Evolutionary conservation across 2,797 vertebrate species (phyloP).

Genomic region (Poecilia gillii): DNA sequence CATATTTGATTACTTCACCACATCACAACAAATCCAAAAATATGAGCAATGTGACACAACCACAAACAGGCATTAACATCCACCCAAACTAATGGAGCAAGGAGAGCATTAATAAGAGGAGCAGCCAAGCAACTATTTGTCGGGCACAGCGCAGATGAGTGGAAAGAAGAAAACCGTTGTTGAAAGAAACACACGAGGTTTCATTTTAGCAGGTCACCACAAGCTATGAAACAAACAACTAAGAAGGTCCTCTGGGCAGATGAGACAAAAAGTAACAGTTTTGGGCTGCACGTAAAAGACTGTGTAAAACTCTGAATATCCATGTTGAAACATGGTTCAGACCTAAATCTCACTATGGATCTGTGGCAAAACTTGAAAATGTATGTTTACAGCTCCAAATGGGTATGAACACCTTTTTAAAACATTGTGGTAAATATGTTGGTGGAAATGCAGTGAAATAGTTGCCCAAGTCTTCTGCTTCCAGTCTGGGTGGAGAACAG

Average conservation of each 20-base stretch:
- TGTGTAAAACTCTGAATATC: not conserved
- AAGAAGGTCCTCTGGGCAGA: not conserved
- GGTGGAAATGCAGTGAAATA: not conserved
- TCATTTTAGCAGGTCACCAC: not conserved
- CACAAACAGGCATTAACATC: not conserved
- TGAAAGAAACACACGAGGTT: not conserved
- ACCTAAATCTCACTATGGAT: not conserved
- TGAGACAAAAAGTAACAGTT: not conserved
- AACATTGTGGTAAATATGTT: not conserved
- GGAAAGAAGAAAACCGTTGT: not conserved
- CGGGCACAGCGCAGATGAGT: not conserved
- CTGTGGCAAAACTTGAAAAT: not conserved
- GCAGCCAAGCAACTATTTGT: not conserved
- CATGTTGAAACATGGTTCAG: not conserved
- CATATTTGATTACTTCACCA: not conserved
- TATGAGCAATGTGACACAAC: not conserved
- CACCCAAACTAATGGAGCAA: not conserved
- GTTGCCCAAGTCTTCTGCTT: slow-evolving; percentile 19
- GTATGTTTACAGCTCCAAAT: not conserved
- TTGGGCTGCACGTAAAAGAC: not conserved
- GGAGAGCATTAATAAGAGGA: not conserved
- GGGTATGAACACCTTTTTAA: not conserved
- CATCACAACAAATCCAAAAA: not conserved
- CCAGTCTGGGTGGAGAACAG: slow-evolving; percentile 13
- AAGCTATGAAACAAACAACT: not conserved